phyloP scores from a whole-genome alignment of 2,113 vertebrate genomes.

The Triplophysa tibetana region DNA sequence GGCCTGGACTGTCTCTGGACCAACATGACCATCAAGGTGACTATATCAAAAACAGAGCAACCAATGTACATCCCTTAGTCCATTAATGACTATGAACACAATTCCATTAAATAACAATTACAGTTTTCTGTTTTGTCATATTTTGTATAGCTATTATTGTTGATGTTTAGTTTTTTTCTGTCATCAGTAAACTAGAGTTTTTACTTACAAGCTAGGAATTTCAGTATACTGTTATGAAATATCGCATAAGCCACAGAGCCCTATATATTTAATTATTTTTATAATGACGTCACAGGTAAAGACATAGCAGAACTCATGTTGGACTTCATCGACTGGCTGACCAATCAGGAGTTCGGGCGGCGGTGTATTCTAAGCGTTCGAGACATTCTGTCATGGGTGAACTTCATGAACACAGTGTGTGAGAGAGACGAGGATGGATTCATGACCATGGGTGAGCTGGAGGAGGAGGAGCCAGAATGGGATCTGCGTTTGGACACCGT shows the following conservation, averaged over 20 bases:
- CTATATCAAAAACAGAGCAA: background rate
- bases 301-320: constrained; percentile 89
- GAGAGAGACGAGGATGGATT: constrained; percentile 65
- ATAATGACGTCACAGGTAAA: constrained; percentile 66
- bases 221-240: too few relatives aligned
- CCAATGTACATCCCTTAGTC: background rate
- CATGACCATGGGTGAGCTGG: constrained; percentile 66
- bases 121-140: background rate
- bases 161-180: background rate
- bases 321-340: constrained; percentile 94
- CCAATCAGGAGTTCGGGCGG: constrained; percentile 86
- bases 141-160: background rate
- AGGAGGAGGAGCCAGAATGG: constrained; percentile 66
- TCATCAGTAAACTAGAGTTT: background rate
- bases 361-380: constrained; percentile 89
- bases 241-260: too few relatives aligned
- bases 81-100: too few relatives aligned
- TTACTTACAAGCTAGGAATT: background rate
- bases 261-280: too few relatives aligned
- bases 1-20: constrained; percentile 77
- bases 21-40: constrained; percentile 71
- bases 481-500: constrained; percentile 71
- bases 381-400: constrained; percentile 92
- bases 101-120: background rate
- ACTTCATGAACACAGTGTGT: constrained; percentile 87